Percentiles rank a stretch among this genome's conserved stretches.
Conservation (phyloP, 2,113 vertebrate genomes). For the Gymnogyps californianus region DNA sequence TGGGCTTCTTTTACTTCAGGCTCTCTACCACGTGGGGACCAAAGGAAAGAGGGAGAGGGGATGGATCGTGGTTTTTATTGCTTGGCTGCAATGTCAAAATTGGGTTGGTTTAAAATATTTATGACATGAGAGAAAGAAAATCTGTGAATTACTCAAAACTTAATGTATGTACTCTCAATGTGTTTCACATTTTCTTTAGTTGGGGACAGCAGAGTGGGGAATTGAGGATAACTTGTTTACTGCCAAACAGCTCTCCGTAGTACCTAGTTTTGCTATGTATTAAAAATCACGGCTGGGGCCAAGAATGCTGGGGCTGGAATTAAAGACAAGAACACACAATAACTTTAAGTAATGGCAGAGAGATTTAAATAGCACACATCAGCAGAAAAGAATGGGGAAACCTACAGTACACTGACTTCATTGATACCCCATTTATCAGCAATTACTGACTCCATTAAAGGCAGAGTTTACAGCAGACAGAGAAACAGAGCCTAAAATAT, state of each 20-base stretch:
- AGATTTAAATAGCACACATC: conserved; percentile 77
- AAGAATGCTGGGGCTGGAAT: conserved; percentile 58
- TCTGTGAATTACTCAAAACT: conserved; percentile 19
- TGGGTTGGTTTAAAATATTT: conserved; percentile 7
- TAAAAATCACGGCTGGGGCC: conserved; percentile 36
- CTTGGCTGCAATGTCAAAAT: background rate
- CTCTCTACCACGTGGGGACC: background rate
- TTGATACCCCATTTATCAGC: conserved; percentile 91
- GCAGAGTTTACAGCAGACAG: conserved; percentile 82
- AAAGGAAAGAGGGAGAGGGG: background rate
- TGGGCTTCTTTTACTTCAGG: conserved; percentile 6
- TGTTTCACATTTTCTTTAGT: conserved; percentile 27
- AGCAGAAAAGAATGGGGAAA: conserved; percentile 84
- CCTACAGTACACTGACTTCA: conserved; percentile 82
- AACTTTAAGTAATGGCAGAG: conserved; percentile 68
- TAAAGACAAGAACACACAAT: conserved; percentile 67
- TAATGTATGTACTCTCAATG: background rate
- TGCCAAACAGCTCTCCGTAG: conserved; percentile 42
- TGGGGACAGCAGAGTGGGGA: conserved; percentile 37
- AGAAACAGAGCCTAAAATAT: conserved; percentile 85
- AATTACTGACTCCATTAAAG: conserved; percentile 89
- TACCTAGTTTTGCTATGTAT: conserved; percentile 43
- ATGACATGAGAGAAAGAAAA: conserved; percentile 24
- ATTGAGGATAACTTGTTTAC: conserved; percentile 68
- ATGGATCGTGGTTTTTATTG: background rate